phyloP scores from a whole-genome alignment of 2,113 vertebrate species.

The Ranitomeya variabilis region DNA sequence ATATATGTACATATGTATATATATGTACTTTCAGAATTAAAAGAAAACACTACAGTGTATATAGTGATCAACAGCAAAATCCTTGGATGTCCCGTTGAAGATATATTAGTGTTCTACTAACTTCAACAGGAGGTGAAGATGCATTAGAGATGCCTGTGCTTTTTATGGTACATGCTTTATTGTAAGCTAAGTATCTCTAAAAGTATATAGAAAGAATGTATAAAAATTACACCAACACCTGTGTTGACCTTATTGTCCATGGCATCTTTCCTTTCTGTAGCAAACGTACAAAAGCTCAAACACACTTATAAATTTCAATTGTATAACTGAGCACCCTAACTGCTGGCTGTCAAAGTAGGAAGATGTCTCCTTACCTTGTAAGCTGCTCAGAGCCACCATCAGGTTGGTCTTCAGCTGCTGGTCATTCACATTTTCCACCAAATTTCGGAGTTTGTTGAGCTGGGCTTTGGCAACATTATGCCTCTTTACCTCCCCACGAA shows the following conservation, averaged over 20 bases:
- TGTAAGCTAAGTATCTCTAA: no score
- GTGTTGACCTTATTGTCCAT: neutral
- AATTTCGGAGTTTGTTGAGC: conserved; percentile 70
- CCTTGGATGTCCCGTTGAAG: neutral
- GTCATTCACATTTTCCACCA: conserved; percentile 74
- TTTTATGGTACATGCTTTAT: no score
- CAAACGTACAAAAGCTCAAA: neutral
- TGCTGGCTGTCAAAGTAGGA: neutral
- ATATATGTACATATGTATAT: neutral
- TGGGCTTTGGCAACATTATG: conserved; percentile 72
- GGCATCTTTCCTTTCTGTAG: neutral
- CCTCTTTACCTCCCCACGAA: conserved; percentile 77
- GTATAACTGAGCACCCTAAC: neutral
- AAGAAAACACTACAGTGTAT: neutral
- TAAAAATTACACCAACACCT: neutral
- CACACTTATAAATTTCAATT: no score
- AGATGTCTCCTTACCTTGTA: conserved; percentile 73
- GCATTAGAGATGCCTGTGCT: neutral
- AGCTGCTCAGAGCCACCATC: conserved; percentile 71
- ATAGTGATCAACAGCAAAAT: neutral
- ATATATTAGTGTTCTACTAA: neutral
- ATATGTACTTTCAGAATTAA: neutral
- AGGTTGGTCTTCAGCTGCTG: conserved; percentile 72
- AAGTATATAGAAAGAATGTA: neutral
- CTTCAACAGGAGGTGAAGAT: neutral